Evolutionary conservation across 2,113 vertebrate species (phyloP), one percentile per base, ranked within the genome.

Genomic region (Myiopsitta monachus): DNA sequence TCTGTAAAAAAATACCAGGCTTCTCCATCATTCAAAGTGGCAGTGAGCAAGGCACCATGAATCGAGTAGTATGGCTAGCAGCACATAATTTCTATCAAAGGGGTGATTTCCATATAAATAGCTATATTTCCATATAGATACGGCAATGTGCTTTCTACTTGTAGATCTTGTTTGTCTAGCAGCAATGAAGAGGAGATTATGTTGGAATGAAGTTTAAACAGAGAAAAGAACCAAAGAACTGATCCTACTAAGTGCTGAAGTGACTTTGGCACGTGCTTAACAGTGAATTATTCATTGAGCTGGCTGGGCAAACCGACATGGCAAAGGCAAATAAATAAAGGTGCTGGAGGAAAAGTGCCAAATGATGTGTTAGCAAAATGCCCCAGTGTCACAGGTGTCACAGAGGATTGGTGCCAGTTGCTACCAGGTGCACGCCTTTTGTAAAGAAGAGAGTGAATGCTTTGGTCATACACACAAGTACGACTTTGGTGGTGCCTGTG

Each of bases 281-380:
- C 27, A 17, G 43, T 63, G 93, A 97, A 96, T 96, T 97, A 95
- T 96, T 94, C 92, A 95, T 74, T 39, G 49, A 78, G 39, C 73
- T 87, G 85, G 26, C 76, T 10, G 54, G 75, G 54, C 82, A 88
- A 94, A 68, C 33, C 46, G 83, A 83, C 61, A 51, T 51, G 83
- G 72, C 61, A 51, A 46, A 74, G 57, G 64, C 36, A 77, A 94
- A 81, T 67, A 90, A 88, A 77, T 51, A 73, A 76, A 62, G 33
- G 23, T 75, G 62, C 76, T 55, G 86, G 76, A 68, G 51, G 70
- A 69, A 86, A 83, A 94, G 72, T 21, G 64, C 17, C 39, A 11
- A 90, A 54, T 0, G 31, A 51, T 15, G 5, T 44, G 21, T 76
- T 24, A 74, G 44, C n/a, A 46, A 57, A 52, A 83, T 21, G 14